phyloP scores from a whole-genome alignment of 2,113 vertebrate species.

The Polypterus bichir region DNA sequence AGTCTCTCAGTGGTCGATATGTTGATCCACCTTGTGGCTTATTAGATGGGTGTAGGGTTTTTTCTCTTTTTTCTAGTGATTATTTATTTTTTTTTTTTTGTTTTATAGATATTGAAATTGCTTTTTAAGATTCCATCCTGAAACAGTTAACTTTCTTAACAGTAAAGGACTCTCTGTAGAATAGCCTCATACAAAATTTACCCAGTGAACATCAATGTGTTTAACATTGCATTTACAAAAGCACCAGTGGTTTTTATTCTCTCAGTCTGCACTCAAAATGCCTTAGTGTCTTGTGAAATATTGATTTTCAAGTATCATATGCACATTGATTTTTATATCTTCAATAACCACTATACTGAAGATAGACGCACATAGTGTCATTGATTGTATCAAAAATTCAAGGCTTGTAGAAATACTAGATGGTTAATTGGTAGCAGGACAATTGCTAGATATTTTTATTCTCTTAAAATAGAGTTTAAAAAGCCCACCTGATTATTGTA shows the following conservation, averaged over 20 bases:
- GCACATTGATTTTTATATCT: conserved; percentile 72
- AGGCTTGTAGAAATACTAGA: conserved; percentile 68
- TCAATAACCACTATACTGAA: conserved; percentile 67
- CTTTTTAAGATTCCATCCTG: neutral
- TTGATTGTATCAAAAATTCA: conserved; percentile 75
- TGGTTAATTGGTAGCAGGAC: conserved; percentile 63
- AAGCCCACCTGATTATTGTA: neutral
- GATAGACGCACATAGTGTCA: conserved; percentile 64
- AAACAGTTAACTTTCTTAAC: conserved; percentile 19
- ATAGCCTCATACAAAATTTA: conserved; percentile 56
- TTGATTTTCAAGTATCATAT: conserved; percentile 69
- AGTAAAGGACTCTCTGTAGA: too few species aligned
- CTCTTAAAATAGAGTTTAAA: conserved; percentile 27
- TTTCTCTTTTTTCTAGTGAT: too few species aligned
- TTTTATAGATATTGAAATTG: too few species aligned
- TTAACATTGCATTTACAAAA: conserved; percentile 4
- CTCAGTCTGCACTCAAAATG: conserved; percentile 48
- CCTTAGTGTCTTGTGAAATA: conserved; percentile 61
- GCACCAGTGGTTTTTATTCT: conserved; percentile 22
- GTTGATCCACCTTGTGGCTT: too few species aligned
- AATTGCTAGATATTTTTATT: conserved; percentile 51
- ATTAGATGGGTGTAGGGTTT: too few species aligned
- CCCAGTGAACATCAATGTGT: conserved; percentile 16
- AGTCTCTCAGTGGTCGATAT: too few species aligned
- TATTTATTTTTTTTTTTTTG: too few species aligned